Conservation (phyloP, 2,113 vertebrate genomes). For the Lophius piscatorius region DNA sequence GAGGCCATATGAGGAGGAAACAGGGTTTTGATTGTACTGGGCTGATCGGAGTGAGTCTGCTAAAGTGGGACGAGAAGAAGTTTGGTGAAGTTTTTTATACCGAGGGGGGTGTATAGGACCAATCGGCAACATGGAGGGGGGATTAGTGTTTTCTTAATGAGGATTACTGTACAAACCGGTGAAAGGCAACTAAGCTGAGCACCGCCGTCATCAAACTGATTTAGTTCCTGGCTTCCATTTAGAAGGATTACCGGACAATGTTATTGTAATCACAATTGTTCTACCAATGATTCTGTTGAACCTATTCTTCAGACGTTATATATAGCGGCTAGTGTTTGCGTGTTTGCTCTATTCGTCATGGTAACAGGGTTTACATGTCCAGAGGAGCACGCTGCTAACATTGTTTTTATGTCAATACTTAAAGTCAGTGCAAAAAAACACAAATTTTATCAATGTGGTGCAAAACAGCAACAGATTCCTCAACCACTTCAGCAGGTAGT, state of each 20-base stretch:
- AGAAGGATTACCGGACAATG: slow-evolving; percentile 77
- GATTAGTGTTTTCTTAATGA: slow-evolving; percentile 70
- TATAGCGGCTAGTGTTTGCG: slow-evolving; percentile 3
- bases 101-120: neutral
- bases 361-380: neutral
- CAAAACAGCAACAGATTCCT: neutral
- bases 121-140: slow-evolving; percentile 29
- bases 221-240: slow-evolving; percentile 70
- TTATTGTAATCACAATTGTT: slow-evolving; percentile 77
- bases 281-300: slow-evolving; percentile 55
- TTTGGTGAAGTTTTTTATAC: slow-evolving; percentile 53
- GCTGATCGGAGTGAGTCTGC: neutral
- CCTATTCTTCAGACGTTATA: slow-evolving; percentile 48
- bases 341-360: slow-evolving; percentile 1
- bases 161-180: slow-evolving; percentile 68
- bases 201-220: slow-evolving; percentile 66
- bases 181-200: slow-evolving; percentile 62
- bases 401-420: neutral
- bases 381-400: neutral
- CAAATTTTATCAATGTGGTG: neutral
- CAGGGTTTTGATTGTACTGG: slow-evolving; percentile 8
- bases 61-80: slow-evolving; percentile 51
- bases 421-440: neutral
- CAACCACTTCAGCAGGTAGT: slow-evolving; percentile 11
- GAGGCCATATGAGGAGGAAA: neutral